phyloP scores from a whole-genome alignment of 1,140 invertebrate genomes.

The Bombus breviceps region DNA sequence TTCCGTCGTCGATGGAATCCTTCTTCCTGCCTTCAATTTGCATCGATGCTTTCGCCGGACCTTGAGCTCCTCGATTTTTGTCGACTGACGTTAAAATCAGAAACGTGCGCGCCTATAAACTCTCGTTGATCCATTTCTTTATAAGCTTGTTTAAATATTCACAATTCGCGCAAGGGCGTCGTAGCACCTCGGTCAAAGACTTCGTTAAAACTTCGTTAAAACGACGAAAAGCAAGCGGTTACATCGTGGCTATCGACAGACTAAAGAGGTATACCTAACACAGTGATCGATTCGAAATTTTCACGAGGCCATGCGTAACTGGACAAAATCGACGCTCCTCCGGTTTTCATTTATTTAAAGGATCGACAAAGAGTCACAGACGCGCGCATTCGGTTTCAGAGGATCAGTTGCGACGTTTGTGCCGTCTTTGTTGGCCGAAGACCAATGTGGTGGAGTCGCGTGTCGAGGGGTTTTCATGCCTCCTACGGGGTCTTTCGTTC shows the following conservation, averaged over 20 bases:
- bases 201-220: slow-evolving; percentile 14
- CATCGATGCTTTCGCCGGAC: slow-evolving; percentile 30
- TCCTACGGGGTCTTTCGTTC: slow-evolving; percentile 36
- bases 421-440: slow-evolving; percentile 45
- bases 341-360: no score
- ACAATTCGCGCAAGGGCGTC: not conserved
- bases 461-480: slow-evolving; percentile 52
- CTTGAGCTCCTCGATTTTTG: slow-evolving; percentile 28
- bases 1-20: slow-evolving; percentile 21
- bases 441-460: slow-evolving; percentile 57
- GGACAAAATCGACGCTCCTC: not conserved
- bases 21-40: not conserved
- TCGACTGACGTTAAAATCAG: not conserved
- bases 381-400: not conserved
- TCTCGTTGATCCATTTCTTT: not conserved
- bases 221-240: not conserved
- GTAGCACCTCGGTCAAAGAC: not conserved
- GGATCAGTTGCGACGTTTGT: slow-evolving; percentile 21
- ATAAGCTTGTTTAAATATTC: no score
- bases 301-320: slow-evolving; percentile 1
- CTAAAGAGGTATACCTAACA: not conserved
- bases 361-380: not conserved
- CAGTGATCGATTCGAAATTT: slow-evolving; percentile 12
- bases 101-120: not conserved
- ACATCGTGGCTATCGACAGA: slow-evolving; percentile 5